These are phyloP conservation scores for Psophia crepitans DNA, from an alignment of 2,113 vertebrate genomes.

Conservation along the genomic window DNA sequence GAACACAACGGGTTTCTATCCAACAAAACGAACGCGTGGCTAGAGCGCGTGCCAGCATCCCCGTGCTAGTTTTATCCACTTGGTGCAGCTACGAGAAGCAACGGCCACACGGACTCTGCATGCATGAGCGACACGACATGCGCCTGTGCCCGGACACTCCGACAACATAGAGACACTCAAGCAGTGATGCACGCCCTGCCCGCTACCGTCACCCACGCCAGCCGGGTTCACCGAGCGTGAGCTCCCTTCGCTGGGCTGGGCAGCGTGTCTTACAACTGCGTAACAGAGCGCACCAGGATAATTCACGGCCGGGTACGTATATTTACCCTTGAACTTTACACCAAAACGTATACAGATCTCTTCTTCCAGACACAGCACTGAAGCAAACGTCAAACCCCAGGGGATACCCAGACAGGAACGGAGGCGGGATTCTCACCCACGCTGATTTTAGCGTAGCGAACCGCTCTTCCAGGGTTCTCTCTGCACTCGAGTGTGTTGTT, in stretches of 20 bases:
- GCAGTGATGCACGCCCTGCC: background rate
- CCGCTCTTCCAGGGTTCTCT: background rate
- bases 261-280: background rate
- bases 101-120: rapidly evolving
- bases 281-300: background rate
- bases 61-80: background rate
- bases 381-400: background rate
- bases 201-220: rapidly evolving
- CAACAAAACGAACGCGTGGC: background rate
- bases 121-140: rapidly evolving
- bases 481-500: background rate
- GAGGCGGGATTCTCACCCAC: background rate
- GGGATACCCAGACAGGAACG: background rate
- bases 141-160: background rate
- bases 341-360: background rate
- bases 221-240: rapidly evolving
- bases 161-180: background rate
- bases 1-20: background rate
- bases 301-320: background rate
- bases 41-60: rapidly evolving
- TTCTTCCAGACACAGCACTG: background rate
- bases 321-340: background rate
- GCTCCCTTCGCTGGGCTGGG: background rate
- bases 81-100: background rate
- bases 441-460: rapidly evolving